A percentile compares a stretch with the other conserved stretches of the same genome.
phyloP scores from a whole-genome alignment of 2,113 vertebrate genomes.

The Hyperopisus bebe region DNA sequence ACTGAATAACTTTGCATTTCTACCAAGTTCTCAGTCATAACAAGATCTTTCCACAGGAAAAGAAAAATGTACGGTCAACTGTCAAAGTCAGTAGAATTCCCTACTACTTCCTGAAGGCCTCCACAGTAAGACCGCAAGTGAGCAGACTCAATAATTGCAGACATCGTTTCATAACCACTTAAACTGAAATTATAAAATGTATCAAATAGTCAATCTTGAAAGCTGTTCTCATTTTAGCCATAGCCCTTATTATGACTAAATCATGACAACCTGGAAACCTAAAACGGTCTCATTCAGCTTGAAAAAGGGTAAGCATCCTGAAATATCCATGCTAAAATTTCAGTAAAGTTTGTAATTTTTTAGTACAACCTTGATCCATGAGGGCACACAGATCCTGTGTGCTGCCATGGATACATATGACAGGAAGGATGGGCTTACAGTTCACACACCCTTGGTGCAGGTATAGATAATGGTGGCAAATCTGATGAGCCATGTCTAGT shows the following conservation, averaged over 20 bases:
- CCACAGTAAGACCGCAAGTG: background rate
- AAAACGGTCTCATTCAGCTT: slow-evolving; percentile 5
- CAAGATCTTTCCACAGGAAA: slow-evolving; percentile 11
- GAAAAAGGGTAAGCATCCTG: background rate
- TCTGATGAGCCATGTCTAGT: slow-evolving; percentile 28
- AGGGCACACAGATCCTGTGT: background rate
- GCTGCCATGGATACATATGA: background rate
- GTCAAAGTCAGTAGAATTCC: slow-evolving; percentile 1
- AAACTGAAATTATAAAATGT: slow-evolving; percentile 12
- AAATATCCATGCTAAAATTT: background rate
- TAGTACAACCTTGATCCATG: background rate
- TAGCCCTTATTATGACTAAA: slow-evolving; percentile 13
- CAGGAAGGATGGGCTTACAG: background rate
- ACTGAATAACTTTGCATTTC: background rate
- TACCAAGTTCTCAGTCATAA: background rate
- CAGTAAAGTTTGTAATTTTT: slow-evolving; percentile 1
- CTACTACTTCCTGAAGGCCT: background rate
- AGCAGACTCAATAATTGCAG: background rate
- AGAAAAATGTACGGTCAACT: slow-evolving; percentile 5
- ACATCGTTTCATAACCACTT: background rate
- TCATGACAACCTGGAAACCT: slow-evolving; percentile 14
- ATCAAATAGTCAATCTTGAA: background rate
- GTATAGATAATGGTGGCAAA: slow-evolving; percentile 32
- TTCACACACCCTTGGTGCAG: slow-evolving; percentile 2
- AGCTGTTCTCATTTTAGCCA: slow-evolving; percentile 5